These are phyloP conservation scores for Perognathus longimembris DNA, from an alignment of 2,113 vertebrate genomes.

Conservation along the genomic window DNA sequence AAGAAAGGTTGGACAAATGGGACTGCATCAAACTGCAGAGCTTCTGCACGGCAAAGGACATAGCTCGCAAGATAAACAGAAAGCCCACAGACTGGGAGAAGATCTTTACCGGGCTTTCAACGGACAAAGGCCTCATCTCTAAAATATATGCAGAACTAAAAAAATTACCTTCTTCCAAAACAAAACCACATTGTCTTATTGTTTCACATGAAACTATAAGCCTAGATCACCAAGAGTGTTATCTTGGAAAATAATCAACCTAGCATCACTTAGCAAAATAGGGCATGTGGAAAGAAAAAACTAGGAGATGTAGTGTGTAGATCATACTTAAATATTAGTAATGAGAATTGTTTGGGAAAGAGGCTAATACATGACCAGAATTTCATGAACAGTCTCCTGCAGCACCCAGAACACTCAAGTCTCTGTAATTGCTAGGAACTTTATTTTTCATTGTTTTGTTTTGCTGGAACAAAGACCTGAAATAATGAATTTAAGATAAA, in stretches of 20 bases:
- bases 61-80: too few species aligned
- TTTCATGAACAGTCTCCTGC: background rate
- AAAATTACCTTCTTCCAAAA: too few species aligned
- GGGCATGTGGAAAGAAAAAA: background rate
- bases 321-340: slow-evolving; percentile 55
- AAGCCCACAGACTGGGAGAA: too few species aligned
- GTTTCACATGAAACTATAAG: slow-evolving; percentile 42
- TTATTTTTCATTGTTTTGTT: background rate
- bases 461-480: slow-evolving; percentile 37
- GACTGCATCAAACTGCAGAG: too few species aligned
- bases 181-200: slow-evolving; percentile 41
- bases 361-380: background rate
- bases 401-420: background rate
- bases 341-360: background rate
- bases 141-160: too few species aligned
- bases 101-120: too few species aligned
- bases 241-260: slow-evolving; percentile 39
- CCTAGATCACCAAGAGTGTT: slow-evolving; percentile 48
- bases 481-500: slow-evolving; percentile 49
- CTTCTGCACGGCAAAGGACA: too few species aligned
- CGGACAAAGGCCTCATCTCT: too few species aligned
- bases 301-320: background rate
- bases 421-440: background rate
- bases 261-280: slow-evolving; percentile 32
- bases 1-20: too few species aligned